Base-by-base conservation (phyloP, 1,140 invertebrate species). In the Mylabris phalerata region DNA sequence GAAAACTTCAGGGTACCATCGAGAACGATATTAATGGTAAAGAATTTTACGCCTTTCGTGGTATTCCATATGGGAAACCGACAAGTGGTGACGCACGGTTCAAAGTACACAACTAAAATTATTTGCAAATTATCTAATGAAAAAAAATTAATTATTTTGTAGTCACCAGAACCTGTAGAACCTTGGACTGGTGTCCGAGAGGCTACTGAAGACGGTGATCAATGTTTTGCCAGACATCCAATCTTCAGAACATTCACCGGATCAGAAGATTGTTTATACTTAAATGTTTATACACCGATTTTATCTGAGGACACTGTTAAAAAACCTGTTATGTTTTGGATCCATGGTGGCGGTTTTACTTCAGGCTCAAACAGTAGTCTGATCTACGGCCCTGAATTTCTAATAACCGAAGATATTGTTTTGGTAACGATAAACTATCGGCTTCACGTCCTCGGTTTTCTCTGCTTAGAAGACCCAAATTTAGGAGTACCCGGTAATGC, bases 251-350 rank as follows among this genome's bases (percentile, higher is more conserved):
- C 26, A 13, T 6, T 50, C 10, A 52, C 50, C 7, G 62, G 65
- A 2, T 57, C 50, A 4, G 88, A 90, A 70, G 86, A 90, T 71
- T 90, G 89, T 67, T 77, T 90, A 0, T 86, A 82, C 67, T 68
- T 90, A 0, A 90, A 90, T 65, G 78, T 90, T 0, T 89, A 82
- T 70, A 82, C 83, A 3, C 82, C 80, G 32, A 45, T 48, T 27
- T 56, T 57, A 24, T 32, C 25, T 48, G 42, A 3, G n/a, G 27
- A 52, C 9, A 32, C 9, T 44, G 38, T n/a, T n/a, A 11, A 45
- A 3, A 54, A 54, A 46, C 51, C 51, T 0, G 51, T 54, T 2
- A 76, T 80, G 71, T 71, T 79, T 3, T 79, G 70, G 63, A 75
- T 79, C 27, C 77, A 76, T 62, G 78, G 78, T 0, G 78, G 78